Evolutionary conservation across 2,113 vertebrate genomes (phyloP).

Genomic region (Prolemur simus): DNA sequence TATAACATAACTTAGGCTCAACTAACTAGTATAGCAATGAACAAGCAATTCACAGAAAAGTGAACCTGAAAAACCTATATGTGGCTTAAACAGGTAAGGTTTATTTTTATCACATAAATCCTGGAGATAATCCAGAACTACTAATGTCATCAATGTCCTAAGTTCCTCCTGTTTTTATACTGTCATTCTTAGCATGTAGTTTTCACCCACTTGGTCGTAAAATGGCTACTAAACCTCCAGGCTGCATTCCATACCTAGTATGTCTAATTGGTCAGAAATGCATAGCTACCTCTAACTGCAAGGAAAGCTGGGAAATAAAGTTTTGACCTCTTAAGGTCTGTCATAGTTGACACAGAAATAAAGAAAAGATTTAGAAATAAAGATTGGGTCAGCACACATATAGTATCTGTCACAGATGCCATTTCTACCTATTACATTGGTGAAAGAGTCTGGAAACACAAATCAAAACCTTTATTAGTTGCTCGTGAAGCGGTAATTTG

Average conservation of each 20-base stretch:
- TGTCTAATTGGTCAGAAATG: too few relatives aligned
- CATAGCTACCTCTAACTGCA: too few relatives aligned
- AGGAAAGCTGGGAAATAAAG: neutral
- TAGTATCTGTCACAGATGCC: neutral
- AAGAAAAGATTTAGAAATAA: neutral
- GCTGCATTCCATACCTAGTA: neutral
- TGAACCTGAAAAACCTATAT: neutral
- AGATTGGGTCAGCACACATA: neutral
- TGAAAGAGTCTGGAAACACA: neutral
- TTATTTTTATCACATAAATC: neutral
- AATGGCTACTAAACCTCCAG: neutral
- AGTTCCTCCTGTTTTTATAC: neutral
- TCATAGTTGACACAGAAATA: neutral
- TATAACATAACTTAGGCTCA: neutral
- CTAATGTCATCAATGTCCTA: neutral
- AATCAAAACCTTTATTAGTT: neutral
- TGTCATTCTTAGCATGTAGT: neutral
- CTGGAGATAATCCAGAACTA: neutral
- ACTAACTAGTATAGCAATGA: neutral
- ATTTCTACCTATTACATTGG: neutral
- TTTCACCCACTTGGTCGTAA: neutral
- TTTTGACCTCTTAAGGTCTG: neutral
- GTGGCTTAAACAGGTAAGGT: neutral
- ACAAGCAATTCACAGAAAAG: neutral
- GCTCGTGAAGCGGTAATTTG: neutral